A percentile compares a stretch with the other conserved stretches of the same genome.
These are phyloP conservation scores for Salarias fasciatus DNA, from an alignment of 2,797 vertebrate genomes.

Conservation along the genomic window DNA sequence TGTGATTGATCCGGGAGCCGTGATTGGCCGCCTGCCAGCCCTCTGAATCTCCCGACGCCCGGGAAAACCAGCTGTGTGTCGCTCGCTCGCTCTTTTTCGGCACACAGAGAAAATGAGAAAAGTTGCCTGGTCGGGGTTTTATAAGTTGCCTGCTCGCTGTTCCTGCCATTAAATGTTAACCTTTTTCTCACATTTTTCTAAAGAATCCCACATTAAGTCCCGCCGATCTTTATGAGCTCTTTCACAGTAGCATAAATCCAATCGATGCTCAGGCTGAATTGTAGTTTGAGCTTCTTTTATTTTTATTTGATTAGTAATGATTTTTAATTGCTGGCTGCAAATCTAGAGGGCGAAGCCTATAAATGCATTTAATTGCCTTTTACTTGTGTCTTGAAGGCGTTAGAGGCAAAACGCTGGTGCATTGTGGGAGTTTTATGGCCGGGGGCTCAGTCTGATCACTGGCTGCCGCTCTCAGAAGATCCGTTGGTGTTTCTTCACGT, in stretches of 20 bases:
- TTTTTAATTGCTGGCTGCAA: conserved; percentile 83
- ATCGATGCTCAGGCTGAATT: conserved; percentile 64
- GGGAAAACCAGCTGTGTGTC: conserved; percentile 75
- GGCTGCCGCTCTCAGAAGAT: conserved; percentile 73
- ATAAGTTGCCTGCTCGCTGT: conserved; percentile 51
- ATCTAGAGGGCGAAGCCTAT: conserved; percentile 77
- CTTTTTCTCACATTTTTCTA: conserved; percentile 64
- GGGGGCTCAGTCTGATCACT: conserved; percentile 62
- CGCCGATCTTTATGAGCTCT: conserved; percentile 63
- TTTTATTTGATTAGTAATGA: conserved; percentile 86
- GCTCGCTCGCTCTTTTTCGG: conserved; percentile 72
- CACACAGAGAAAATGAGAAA: conserved; percentile 58
- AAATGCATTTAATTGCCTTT: conserved; percentile 81
- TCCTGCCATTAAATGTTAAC: conserved; percentile 58
- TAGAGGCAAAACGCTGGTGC: conserved; percentile 65
- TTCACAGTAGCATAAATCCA: conserved; percentile 69
- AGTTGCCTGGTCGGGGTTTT: conserved; percentile 45
- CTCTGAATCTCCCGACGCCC: conserved; percentile 82
- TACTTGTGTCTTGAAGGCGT: conserved; percentile 74
- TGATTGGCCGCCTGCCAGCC: conserved; percentile 79
- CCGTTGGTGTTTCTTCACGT: conserved; percentile 53
- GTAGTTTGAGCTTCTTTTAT: conserved; percentile 76
- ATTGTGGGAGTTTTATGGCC: conserved; percentile 71
- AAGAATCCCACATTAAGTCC: conserved; percentile 65
- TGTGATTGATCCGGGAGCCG: conserved; percentile 77